Conservation (phyloP, 2,113 vertebrate genomes). For the Pterophyllum scalare region DNA sequence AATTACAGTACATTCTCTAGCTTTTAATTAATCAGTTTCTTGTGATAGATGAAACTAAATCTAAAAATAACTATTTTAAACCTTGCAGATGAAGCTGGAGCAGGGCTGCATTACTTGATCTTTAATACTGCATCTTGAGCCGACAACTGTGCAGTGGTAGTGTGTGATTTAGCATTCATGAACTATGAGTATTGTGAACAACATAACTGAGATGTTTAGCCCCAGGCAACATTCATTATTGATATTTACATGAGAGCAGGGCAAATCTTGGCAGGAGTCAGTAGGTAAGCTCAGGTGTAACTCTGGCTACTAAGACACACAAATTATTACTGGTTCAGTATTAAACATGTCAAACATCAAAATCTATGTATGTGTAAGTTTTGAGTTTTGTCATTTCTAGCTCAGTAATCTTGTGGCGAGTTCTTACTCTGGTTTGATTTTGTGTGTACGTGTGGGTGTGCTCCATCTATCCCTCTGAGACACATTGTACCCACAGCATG, state of each 20-base stretch:
- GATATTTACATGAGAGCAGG: conserved; percentile 46
- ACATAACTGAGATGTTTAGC: conserved; percentile 57
- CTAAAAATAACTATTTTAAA: not conserved
- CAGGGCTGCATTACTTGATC: not conserved
- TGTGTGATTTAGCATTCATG: not conserved
- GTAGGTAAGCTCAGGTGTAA: conserved; percentile 31
- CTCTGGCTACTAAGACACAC: not conserved
- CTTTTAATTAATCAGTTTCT: not conserved
- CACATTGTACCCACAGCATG: conserved; percentile 38
- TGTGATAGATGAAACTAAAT: not conserved
- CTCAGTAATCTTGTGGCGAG: not conserved
- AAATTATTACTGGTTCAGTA: not conserved
- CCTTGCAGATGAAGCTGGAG: not conserved
- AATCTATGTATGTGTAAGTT: not conserved
- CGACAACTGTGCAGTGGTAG: not conserved
- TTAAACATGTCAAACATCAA: not conserved
- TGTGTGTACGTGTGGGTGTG: conserved; percentile 1
- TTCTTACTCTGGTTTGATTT: not conserved
- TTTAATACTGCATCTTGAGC: conserved; percentile 18
- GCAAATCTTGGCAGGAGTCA: conserved; percentile 7
- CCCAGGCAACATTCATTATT: conserved; percentile 66
- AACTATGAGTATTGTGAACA: conserved; percentile 21
- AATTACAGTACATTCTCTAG: not conserved
- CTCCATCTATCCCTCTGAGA: conserved; percentile 41
- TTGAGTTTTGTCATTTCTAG: not conserved